These are phyloP conservation scores for Procavia capensis DNA, from an alignment of 2,113 vertebrate species.

Conservation along the genomic window DNA sequence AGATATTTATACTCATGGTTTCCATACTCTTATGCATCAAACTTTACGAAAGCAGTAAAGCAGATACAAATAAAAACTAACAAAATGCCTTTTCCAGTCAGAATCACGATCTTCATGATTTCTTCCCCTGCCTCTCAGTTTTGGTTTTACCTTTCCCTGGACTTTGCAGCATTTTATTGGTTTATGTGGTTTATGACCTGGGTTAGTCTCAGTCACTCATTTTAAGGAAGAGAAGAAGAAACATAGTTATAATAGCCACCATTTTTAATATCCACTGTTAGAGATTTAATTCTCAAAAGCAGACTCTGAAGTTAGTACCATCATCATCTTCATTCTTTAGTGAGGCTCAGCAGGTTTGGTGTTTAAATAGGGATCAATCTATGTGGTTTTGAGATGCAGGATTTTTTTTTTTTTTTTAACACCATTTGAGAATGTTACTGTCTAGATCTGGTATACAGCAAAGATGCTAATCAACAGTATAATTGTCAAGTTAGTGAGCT, in stretches of 20 bases:
- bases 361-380: not conserved
- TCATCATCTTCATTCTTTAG: not conserved
- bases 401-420: not conserved
- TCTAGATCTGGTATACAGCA: not conserved
- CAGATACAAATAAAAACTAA: not conserved
- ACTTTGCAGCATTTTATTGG: not conserved
- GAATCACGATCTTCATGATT: not conserved
- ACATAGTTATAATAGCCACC: not conserved
- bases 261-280: not conserved
- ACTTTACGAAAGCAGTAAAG: conserved; percentile 1
- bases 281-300: not conserved
- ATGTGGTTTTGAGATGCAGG: not conserved
- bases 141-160: not conserved
- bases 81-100: not conserved
- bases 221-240: not conserved
- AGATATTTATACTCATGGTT: not conserved
- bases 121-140: not conserved
- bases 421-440: not conserved
- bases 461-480: not conserved
- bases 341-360: not conserved
- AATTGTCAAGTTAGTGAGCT: conserved; percentile 1
- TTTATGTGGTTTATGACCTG: not conserved
- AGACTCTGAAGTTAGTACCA: not conserved
- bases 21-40: not conserved
- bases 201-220: not conserved